phyloP scores from a whole-genome alignment of 2,113 vertebrate genomes.

The Anarhynchus alexandrinus region DNA sequence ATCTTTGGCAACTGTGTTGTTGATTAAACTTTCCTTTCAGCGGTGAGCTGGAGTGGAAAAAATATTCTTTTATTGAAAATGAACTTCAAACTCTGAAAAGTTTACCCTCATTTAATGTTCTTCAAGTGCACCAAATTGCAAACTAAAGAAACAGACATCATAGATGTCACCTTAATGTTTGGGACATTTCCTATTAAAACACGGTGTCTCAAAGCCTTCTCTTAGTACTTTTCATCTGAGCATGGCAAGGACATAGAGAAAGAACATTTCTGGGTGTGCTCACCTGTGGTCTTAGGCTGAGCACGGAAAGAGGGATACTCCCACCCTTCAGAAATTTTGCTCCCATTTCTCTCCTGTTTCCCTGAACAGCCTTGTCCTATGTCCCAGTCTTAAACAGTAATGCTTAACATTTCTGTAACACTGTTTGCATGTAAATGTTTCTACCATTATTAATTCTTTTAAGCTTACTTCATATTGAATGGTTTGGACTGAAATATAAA shows the following conservation, averaged over 20 bases:
- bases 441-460: background rate
- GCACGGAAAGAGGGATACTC: background rate
- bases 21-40: background rate
- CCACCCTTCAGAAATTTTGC: background rate
- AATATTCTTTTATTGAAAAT: background rate
- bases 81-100: background rate
- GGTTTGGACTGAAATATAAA: background rate
- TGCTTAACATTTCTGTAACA: background rate
- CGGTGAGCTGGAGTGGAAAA: background rate
- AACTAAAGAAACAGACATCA: background rate
- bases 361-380: background rate
- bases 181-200: background rate
- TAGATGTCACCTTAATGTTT: accelerated
- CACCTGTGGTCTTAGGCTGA: background rate
- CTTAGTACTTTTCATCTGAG: background rate
- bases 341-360: background rate
- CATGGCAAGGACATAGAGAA: background rate
- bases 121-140: background rate
- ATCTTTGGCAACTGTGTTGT: background rate
- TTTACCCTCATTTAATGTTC: background rate
- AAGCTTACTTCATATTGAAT: background rate
- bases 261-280: background rate
- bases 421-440: background rate
- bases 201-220: background rate
- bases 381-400: background rate